Evolutionary conservation across 2,113 vertebrate species (phyloP), one percentile per base, ranked within the genome.

Genomic region (Actinemys pallida): DNA sequence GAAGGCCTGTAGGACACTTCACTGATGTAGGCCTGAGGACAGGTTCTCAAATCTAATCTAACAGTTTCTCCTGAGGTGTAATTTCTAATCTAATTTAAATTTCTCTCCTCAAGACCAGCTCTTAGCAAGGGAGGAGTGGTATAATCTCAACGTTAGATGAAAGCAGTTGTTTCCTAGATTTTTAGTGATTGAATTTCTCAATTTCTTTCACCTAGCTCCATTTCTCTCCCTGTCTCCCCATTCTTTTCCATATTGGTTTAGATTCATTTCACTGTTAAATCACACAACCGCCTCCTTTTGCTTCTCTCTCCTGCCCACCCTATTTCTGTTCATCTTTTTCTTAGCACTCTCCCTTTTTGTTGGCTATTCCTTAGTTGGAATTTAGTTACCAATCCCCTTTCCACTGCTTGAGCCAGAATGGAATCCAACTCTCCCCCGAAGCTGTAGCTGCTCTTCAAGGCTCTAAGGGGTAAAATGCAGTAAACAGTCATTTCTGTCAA

Each of bases 331-430:
- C 59, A 5, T 16, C 39, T 39, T 0, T 14, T 69, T 72, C 10
- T 75, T 7, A 1, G 2, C 25, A 47, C 24, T 5, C 31, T 57
- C 13, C 16, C n/a, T 31, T 9, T 35, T 25, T 14, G 35, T 0
- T 0, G 12, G 2, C 1, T 17, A 13, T 25, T 87, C 10, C 42
- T 39, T 9, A 75, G 4, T 8, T 39, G 13, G 42, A 14, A 27
- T 42, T 62, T 6, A 83, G 22, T 59, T 78, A 45, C 45, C 20
- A 47, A 27, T 45, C 24, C 39, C 53, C 22, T 1, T 14, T 20
- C 2, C 0, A 0, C 20, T 25, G 53, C 17, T 1, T 5, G 1
- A 59, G 47, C 49, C 49, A 81, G 20, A 22, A 31, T 14, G 25
- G 10, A 12, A n/a, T 22, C 16, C 5, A 49, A 10, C 17, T 83